These are phyloP conservation scores for Enteromius trimaculatus DNA, from an alignment of 2,797 vertebrate species.

Conservation along the genomic window DNA sequence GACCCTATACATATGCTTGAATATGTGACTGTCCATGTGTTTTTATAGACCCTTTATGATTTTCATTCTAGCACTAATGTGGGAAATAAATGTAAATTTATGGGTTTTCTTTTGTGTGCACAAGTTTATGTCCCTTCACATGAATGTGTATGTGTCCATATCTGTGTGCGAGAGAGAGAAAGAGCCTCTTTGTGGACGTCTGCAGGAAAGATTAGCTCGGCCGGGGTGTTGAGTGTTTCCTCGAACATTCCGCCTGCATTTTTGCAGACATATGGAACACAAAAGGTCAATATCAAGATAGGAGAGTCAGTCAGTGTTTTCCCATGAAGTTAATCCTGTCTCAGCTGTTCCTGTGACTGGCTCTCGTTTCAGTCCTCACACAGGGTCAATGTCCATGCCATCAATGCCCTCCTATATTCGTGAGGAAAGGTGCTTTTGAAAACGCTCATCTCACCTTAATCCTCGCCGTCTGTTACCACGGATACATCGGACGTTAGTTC, in stretches of 20 bases:
- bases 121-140: slow-evolving; percentile 1
- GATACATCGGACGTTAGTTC: slow-evolving; percentile 72
- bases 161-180: slow-evolving; percentile 18
- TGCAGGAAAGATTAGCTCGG: slow-evolving; percentile 69
- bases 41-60: slow-evolving; percentile 4
- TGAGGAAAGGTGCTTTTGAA: slow-evolving; percentile 67
- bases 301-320: slow-evolving; percentile 68
- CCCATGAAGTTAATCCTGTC: slow-evolving; percentile 80
- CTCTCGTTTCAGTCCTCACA: slow-evolving; percentile 70
- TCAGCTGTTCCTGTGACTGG: slow-evolving; percentile 77
- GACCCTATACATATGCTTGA: neutral
- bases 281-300: slow-evolving; percentile 76
- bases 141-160: slow-evolving; percentile 16
- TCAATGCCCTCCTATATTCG: slow-evolving; percentile 74
- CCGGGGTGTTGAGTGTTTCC: slow-evolving; percentile 65
- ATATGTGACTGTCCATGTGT: neutral
- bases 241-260: slow-evolving; percentile 73
- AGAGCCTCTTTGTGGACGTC: slow-evolving; percentile 44
- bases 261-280: slow-evolving; percentile 69
- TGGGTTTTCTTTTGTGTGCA: slow-evolving; percentile 23
- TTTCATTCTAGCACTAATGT: neutral
- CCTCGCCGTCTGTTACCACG: slow-evolving; percentile 53
- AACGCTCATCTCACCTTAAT: slow-evolving; percentile 68
- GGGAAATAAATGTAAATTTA: slow-evolving; percentile 26
- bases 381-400: slow-evolving; percentile 55